Evolutionary conservation across 2,888 invertebrate genomes (phyloP).

Genomic region (Gastrophysa polygoni): DNA sequence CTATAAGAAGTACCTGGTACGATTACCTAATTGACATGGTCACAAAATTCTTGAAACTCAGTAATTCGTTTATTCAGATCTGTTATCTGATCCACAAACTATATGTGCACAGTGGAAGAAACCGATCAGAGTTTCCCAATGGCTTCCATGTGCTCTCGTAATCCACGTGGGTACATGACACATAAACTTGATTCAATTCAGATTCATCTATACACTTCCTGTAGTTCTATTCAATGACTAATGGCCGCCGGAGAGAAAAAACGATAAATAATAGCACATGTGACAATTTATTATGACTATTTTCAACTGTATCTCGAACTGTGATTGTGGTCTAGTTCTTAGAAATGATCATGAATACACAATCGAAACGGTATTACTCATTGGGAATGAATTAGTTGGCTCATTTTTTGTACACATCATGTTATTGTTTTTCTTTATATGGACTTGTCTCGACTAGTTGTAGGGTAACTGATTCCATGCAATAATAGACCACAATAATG

Average conservation of each 20-base stretch:
- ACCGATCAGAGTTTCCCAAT: no score
- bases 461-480: neutral
- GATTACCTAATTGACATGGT: no score
- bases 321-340: constrained; percentile 25
- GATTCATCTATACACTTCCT: constrained; percentile 12
- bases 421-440: constrained; percentile 14
- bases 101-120: no score
- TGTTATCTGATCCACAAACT: no score
- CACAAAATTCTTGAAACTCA: no score
- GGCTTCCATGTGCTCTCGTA: neutral
- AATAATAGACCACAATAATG: no score
- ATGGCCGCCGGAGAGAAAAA: constrained; percentile 16
- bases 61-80: no score
- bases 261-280: constrained; percentile 26
- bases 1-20: no score
- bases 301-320: constrained; percentile 23
- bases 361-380: constrained; percentile 24
- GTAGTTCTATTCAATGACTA: constrained; percentile 20
- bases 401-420: constrained; percentile 12
- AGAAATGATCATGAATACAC: constrained; percentile 23
- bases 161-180: neutral
- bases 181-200: constrained; percentile 15
- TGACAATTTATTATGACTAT: constrained; percentile 26
- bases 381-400: constrained; percentile 19
- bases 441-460: neutral